Evolutionary conservation across 2,888 invertebrate genomes (phyloP), one percentile per base, ranked within the genome.

Genomic region (Ichneumoninae sp.): DNA sequence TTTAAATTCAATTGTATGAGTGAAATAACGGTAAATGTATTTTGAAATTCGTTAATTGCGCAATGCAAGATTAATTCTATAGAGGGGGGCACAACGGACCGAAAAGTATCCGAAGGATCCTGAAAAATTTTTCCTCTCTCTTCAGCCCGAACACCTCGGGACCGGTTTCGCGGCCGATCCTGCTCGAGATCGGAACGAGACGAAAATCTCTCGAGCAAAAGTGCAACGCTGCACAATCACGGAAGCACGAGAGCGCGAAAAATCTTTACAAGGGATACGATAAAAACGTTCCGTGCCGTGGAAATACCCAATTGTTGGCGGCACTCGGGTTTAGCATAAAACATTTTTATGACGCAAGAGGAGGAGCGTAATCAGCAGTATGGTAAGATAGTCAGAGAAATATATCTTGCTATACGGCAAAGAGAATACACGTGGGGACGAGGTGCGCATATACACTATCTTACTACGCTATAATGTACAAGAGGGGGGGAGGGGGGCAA

Each of bases 341-440:
- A 63, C 63, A 63, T 63, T 47, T 68, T 44, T 44, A 30, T 36
- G 50, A n/a, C 44, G 22, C 5, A 26, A 60, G 22, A 57, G 26
- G 54, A 69, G 68, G 60, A n/a, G 44, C 54, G 50, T 75, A 81
- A 77, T 68, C 73, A 63, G 71, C 47, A 63, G 63, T 63, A 33
- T 30, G 33, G 33, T 26, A 33, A 63, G 63, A 47, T 47, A 63
- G 63, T 63, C 33, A 33, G 4, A 63, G 33, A 33, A 33, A 33
- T 63, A 63, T 33, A 63, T 63, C 63, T 63, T 16, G 63, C 71
- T 50, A 10, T 50, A 50, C 10, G 13, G 26, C 57, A 57, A 19
- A 71, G 75, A 30, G 75, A 52, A 70, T 69, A 33, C 60, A 30
- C n/a, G 33, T 65, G 65, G 13, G 63, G n/a, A n/a, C 40, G 44